Conservation (phyloP, 92 coral and sea anemone species). For the Ricordea florida region DNA sequence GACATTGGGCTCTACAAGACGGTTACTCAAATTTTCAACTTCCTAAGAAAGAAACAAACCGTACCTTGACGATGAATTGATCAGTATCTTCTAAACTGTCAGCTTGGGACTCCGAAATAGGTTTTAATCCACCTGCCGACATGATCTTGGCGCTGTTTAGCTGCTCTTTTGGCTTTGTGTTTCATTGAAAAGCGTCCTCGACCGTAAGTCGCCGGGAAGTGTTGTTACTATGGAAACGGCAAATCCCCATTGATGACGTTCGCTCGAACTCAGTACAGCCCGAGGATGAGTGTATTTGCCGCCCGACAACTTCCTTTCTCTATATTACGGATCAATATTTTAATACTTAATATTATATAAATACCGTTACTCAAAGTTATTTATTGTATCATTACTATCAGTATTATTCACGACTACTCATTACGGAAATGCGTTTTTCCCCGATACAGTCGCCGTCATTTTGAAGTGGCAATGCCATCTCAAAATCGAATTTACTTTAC, state of each 20-base stretch:
- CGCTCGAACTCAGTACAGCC: no score
- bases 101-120: slow-evolving; percentile 37
- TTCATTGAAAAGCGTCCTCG: not conserved
- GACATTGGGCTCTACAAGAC: not conserved
- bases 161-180: slow-evolving; percentile 18
- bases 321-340: no score
- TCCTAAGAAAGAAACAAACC: not conserved
- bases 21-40: not conserved
- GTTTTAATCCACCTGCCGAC: slow-evolving; percentile 52
- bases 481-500: no score
- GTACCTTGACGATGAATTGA: slow-evolving; percentile 28
- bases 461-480: no score
- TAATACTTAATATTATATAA: no score
- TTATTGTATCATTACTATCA: no score
- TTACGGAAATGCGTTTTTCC: no score
- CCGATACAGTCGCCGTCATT: no score
- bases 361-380: no score
- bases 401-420: no score
- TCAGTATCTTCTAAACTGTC: slow-evolving; percentile 39
- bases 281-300: no score
- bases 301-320: no score
- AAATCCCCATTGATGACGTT: slow-evolving; percentile 18
- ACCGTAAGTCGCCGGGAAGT: not conserved
- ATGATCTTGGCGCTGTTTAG: slow-evolving; percentile 11
- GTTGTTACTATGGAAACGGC: slow-evolving; percentile 47